A percentile compares a stretch with the other conserved stretches of the same genome.
phyloP scores from a whole-genome alignment of 2,113 vertebrate genomes.

The Motacilla tschutschensis region DNA sequence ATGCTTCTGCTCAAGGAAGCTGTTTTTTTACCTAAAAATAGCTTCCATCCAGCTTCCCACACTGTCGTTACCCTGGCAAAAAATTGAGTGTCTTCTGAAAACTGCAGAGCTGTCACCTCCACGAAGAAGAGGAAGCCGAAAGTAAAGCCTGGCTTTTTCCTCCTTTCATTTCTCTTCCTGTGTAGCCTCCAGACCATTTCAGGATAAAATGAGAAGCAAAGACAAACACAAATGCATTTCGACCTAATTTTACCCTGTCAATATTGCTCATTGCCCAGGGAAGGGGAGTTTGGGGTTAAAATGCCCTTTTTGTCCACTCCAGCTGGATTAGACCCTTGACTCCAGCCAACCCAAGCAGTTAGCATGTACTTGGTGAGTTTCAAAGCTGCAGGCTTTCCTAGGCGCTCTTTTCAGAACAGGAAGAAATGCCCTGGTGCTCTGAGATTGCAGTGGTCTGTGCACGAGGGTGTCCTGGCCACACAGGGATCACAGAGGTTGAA shows the following conservation, averaged over 20 bases:
- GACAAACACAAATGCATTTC: neutral
- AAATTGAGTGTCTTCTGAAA: neutral
- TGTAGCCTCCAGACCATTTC: neutral
- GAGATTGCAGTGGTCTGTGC: neutral
- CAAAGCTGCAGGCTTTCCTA: neutral
- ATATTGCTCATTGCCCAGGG: fast-evolving
- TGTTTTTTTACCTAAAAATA: neutral
- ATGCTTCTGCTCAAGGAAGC: neutral
- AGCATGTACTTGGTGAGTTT: neutral
- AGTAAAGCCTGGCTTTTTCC: neutral
- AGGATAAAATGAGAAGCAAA: neutral
- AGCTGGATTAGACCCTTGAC: neutral
- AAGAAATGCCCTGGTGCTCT: neutral
- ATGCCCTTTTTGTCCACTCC: neutral
- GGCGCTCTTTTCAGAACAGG: neutral
- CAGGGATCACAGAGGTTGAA: neutral
- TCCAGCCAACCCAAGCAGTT: neutral
- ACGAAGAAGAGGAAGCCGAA: neutral
- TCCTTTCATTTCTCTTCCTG: neutral
- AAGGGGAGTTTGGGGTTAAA: neutral
- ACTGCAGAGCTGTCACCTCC: neutral
- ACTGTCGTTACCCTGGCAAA: fast-evolving
- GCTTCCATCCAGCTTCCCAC: neutral
- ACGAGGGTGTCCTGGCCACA: neutral
- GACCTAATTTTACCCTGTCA: neutral